Percentiles rank a stretch among this genome's conserved stretches.
Evolutionary conservation across 2,888 invertebrate genomes (phyloP).

Genomic region (Lasioglossum lativentre): DNA sequence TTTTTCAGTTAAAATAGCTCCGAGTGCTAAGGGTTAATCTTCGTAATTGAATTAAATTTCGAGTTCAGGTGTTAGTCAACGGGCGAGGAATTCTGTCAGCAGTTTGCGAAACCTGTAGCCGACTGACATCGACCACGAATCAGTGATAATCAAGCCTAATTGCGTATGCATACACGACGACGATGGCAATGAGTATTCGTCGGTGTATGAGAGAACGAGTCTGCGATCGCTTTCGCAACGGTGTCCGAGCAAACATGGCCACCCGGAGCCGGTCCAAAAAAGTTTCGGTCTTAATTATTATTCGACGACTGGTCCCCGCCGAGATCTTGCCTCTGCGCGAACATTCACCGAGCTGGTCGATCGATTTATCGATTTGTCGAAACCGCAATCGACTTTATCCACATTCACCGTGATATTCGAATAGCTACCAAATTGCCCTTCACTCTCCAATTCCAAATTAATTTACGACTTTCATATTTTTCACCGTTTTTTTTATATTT

Average conservation of each 20-base stretch:
- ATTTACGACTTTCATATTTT: too few relatives aligned
- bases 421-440: background rate
- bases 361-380: background rate
- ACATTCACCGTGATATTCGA: background rate
- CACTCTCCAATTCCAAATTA: too few relatives aligned
- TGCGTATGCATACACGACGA: constrained; percentile 44
- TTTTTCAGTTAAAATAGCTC: too few relatives aligned
- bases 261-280: constrained; percentile 11
- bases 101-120: constrained; percentile 29
- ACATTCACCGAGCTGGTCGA: background rate
- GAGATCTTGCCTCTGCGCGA: background rate
- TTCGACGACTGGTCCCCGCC: background rate
- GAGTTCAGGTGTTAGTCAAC: background rate
- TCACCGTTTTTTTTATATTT: too few relatives aligned
- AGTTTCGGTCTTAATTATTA: background rate
- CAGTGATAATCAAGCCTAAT: constrained; percentile 53
- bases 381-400: background rate
- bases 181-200: constrained; percentile 37
- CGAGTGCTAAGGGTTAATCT: too few relatives aligned
- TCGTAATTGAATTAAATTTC: background rate
- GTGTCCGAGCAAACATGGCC: background rate
- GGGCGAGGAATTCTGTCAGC: background rate
- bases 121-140: constrained; percentile 21
- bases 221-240: constrained; percentile 44
- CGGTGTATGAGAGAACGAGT: constrained; percentile 20